Base-by-base conservation (phyloP, 2,888 invertebrate species). In the Sinelater perroti region DNA sequence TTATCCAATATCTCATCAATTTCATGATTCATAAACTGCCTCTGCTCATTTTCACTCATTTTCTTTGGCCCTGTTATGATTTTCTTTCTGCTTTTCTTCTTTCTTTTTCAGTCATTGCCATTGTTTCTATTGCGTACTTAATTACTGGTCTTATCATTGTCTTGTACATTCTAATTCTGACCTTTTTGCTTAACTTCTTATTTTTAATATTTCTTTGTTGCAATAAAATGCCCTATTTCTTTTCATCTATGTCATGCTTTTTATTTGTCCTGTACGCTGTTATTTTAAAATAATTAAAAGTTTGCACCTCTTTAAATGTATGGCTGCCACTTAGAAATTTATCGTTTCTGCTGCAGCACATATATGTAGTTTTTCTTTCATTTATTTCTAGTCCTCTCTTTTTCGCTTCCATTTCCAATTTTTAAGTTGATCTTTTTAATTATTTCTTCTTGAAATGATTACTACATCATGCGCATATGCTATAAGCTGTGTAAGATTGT, bases 341-440 rank as follows among this genome's bases (percentile, higher is more conserved):
- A 17, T 36, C 18, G 1, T 18, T 17, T 18, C 18, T 18, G 10
- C 18, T 18, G n/a, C n/a, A 36, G 5, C 8, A 18, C 36, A 36
- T 36, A 17, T 36, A 36, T 18, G 17, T 36, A 16, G 18, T 36
- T 36, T 36, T 36, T n/a, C n/a, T n/a, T 10, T 36, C 18, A 3
- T 35, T 35, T 10, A 17, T 14, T 35, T 35, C n/a, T 35, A 35
- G n/a, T 14, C 8, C 35, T 6, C 17, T n/a, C 14, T 31, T n/a
- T 11, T 24, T 24, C 24, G 24, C 24, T 24, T 24, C 24, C 7
- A 6, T 24, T 24, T 24, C 24, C 7, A 24, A 24, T 6, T 7
- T 24, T 6, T 28, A n/a, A 6, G 24, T 24, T 7, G 24, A 7
- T 24, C 24, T 6, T 24, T 6, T 24, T 7, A 5, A 5, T 24